Base-by-base conservation (phyloP, 35 echinoderm and acorn worm genomes). In the Apostichopus californicus region DNA sequence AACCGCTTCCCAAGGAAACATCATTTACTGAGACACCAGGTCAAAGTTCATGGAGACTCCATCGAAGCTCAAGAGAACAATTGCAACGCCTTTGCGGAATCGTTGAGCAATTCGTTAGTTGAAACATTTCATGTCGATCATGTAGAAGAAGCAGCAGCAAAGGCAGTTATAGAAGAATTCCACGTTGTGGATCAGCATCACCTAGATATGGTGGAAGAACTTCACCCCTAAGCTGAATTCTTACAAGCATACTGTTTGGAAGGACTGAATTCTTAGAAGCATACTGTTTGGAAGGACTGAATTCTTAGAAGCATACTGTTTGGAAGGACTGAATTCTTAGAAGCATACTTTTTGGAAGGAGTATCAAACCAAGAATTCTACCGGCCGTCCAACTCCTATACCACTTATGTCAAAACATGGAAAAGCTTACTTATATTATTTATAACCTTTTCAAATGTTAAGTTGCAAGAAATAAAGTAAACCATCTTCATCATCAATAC, bases 11-110 rank as follows among this genome's bases (percentile, higher is more conserved):
- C 94, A n/a, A 90, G 95, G 63, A 95, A 93, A 61, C 92, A 95
- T 79, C 96, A 98, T 26, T 54, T 98, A 1, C 92, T 91, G 52
- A 89, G 96, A 26, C 96, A 98, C 66, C 89, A 92, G 70, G 83
- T 77, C 25, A 94, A 81, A 59, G 89, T 95, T 28, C 96, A 98
- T 90, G 83, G 92, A 5, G 81, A 85, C 8, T 59, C 81, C 55
- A 85, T 85, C 22, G 81, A 85, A 18, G 24, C 8, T 20, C 81
- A 85, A 58, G 81, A 85, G 81, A 58, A 11, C 5, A 56, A 21
- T 5, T 58, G 81, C 81, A n/a, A 75, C 7, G n/a, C 6, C 15
- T 75, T 75, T 75, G 71, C 71, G 14, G 71, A 75, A 22, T 75
- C 71, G 12, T 22, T 75, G 71, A 18, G 71, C 17, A 18, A 6